Evolutionary conservation across 1,140 invertebrate genomes (phyloP).

Genomic region (Nixonia krombeini): DNA sequence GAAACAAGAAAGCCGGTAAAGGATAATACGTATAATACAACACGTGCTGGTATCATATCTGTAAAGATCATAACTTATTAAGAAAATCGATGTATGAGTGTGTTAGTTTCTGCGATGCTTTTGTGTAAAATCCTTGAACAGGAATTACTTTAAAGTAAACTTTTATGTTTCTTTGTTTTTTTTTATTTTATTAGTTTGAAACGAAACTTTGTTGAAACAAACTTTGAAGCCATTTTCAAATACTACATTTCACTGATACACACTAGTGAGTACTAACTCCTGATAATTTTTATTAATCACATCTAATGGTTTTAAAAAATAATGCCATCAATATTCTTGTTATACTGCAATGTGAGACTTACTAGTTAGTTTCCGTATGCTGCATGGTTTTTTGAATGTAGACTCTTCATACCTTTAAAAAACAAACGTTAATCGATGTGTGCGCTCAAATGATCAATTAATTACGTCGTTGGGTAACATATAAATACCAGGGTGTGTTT

Average conservation of each 20-base stretch:
- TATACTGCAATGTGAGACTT: background rate
- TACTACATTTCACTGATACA: no score
- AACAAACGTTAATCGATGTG: no score
- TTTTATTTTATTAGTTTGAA: no score
- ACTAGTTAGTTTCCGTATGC: background rate
- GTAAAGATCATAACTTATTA: constrained; percentile 8
- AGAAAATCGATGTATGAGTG: constrained; percentile 1
- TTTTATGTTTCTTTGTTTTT: no score
- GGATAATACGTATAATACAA: constrained; percentile 80
- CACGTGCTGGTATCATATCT: constrained; percentile 75
- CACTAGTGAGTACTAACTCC: no score
- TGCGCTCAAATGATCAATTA: no score
- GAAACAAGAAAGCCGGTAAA: constrained; percentile 82
- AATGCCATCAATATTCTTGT: background rate
- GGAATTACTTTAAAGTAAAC: no score
- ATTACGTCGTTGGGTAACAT: no score
- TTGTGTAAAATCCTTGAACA: background rate
- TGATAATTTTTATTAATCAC: background rate
- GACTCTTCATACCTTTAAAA: background rate
- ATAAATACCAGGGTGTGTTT: no score
- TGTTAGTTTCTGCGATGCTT: background rate
- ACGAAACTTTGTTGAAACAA: background rate
- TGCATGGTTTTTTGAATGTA: background rate
- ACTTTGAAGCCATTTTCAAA: background rate
- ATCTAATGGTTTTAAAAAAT: background rate